phyloP scores from a whole-genome alignment of 2,888 invertebrate genomes.

The Cerastis rubricosa region DNA sequence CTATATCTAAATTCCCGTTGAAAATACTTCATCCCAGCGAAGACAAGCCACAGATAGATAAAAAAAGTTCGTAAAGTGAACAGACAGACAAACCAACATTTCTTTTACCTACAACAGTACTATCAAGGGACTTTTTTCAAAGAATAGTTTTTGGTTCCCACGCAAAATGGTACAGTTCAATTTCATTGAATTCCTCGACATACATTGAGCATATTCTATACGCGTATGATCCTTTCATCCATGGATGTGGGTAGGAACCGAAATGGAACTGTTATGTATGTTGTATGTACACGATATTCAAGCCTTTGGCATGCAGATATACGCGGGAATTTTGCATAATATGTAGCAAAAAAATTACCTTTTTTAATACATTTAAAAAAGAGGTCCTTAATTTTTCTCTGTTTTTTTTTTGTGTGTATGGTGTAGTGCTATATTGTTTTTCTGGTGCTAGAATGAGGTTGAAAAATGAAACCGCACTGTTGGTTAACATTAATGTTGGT shows the following conservation, averaged over 20 bases:
- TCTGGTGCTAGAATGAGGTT: too few relatives aligned
- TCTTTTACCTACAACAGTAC: background rate
- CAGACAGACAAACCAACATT: background rate
- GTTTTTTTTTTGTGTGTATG: background rate
- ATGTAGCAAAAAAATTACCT: slow-evolving; percentile 3
- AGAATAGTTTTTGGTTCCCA: slow-evolving; percentile 12
- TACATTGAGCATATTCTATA: slow-evolving; percentile 10
- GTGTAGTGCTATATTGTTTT: background rate
- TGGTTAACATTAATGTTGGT: too few relatives aligned
- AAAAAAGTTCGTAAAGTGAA: background rate
- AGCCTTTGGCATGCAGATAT: slow-evolving; percentile 49
- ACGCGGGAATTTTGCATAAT: slow-evolving; percentile 2
- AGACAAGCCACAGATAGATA: too few relatives aligned
- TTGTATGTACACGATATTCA: slow-evolving; percentile 36
- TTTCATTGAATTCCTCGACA: slow-evolving; percentile 35
- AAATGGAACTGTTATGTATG: slow-evolving; percentile 8
- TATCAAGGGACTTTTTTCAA: slow-evolving; percentile 25
- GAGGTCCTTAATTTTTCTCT: background rate
- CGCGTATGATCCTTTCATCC: slow-evolving; percentile 27
- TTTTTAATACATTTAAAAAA: slow-evolving; percentile 13
- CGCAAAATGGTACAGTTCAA: slow-evolving; percentile 24
- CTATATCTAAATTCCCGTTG: too few relatives aligned
- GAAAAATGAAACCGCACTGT: too few relatives aligned
- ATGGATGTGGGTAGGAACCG: background rate
- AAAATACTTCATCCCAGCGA: background rate